These are phyloP conservation scores for Poeciliopsis turrubarensis DNA, from an alignment of 2,113 vertebrate genomes.

Conservation along the genomic window DNA sequence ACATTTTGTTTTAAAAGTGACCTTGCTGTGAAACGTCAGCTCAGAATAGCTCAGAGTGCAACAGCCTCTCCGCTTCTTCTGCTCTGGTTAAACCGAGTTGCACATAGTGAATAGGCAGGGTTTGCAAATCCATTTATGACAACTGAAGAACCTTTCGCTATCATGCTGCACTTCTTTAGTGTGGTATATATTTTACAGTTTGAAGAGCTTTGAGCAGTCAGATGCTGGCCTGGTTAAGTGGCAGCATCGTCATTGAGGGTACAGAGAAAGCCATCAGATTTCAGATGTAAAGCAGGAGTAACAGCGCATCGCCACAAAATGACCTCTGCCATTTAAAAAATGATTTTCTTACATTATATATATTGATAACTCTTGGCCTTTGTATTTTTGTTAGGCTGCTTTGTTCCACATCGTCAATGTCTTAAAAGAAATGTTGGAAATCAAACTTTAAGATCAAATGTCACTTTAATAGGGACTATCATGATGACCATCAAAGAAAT, in stretches of 20 bases:
- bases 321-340: not conserved
- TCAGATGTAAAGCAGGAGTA: not conserved
- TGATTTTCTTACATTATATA: not conserved
- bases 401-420: not conserved
- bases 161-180: not conserved
- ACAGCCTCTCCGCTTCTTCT: conserved; percentile 38
- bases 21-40: conserved; percentile 80
- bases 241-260: not conserved
- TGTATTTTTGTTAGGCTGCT: not conserved
- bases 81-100: conserved; percentile 43
- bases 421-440: not conserved
- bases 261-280: not conserved
- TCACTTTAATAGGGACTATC: not conserved
- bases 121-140: conserved; percentile 15
- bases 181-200: not conserved
- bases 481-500: too few relatives aligned
- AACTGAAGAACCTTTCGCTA: conserved; percentile 9
- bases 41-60: conserved; percentile 80
- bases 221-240: too few relatives aligned
- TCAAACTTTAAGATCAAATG: not conserved
- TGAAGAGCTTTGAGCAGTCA: not conserved
- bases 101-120: conserved; percentile 12
- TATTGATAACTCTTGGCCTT: too few relatives aligned
- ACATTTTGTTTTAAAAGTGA: conserved; percentile 86
- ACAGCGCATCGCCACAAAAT: not conserved